Evolutionary conservation across 1,140 invertebrate species (phyloP).

Genomic region (Pseudachorutes palmiensis): DNA sequence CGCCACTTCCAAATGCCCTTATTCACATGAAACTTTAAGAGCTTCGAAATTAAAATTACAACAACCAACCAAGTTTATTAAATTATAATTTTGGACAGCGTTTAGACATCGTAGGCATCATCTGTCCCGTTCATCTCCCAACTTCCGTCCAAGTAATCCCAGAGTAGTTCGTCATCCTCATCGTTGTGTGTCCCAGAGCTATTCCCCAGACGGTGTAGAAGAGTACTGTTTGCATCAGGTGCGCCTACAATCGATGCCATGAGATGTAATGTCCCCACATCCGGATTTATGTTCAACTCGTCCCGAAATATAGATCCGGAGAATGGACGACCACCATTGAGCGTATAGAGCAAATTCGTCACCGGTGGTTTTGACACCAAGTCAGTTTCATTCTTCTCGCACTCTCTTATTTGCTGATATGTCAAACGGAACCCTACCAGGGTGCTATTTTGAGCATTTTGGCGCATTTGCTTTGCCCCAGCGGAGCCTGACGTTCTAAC

Average conservation of each 20-base stretch:
- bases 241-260: neutral
- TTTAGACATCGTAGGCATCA: slow-evolving; percentile 26
- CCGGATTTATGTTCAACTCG: slow-evolving; percentile 8
- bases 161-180: slow-evolving; percentile 20
- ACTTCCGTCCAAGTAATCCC: slow-evolving; percentile 31
- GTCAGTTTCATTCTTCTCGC: slow-evolving; percentile 23
- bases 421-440: slow-evolving; percentile 26
- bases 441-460: slow-evolving; percentile 18
- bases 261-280: neutral
- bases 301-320: slow-evolving; percentile 22
- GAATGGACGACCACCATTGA: neutral
- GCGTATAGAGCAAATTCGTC: slow-evolving; percentile 6
- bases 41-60: no score
- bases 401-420: slow-evolving; percentile 28
- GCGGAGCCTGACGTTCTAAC: slow-evolving; percentile 21
- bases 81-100: no score
- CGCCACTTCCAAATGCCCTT: no score
- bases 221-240: neutral
- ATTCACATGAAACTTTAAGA: no score
- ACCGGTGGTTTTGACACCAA: slow-evolving; percentile 18
- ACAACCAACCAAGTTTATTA: no score
- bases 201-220: neutral
- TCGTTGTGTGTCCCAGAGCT: neutral
- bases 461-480: slow-evolving; percentile 7
- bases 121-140: slow-evolving; percentile 16